These are phyloP conservation scores for Patella caerulea DNA, from an alignment of 2,888 invertebrate genomes.

Conservation along the genomic window DNA sequence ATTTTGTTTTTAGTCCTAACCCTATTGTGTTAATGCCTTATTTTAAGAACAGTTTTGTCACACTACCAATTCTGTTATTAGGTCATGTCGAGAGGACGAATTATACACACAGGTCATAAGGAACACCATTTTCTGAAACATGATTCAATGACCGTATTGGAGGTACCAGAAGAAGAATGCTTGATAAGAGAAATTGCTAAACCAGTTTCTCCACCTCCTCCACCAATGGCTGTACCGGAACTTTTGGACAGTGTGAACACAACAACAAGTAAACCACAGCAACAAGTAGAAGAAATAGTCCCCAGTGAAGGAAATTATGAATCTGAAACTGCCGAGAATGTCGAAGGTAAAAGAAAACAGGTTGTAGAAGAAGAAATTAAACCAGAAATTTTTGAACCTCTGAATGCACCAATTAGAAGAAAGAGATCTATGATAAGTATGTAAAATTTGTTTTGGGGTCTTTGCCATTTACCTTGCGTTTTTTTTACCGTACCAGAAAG, in stretches of 20 bases:
- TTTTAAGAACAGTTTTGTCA: neutral
- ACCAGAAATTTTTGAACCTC: constrained; percentile 24
- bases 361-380: constrained; percentile 34
- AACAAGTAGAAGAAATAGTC: neutral
- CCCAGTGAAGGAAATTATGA: neutral
- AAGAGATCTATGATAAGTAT: neutral
- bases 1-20: no score
- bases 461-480: no score
- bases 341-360: constrained; percentile 13
- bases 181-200: constrained; percentile 16
- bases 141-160: constrained; percentile 18
- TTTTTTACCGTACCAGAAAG: no score
- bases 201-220: neutral
- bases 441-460: neutral
- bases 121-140: constrained; percentile 27
- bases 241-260: neutral
- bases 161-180: constrained; percentile 20
- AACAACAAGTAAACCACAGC: neutral
- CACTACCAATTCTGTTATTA: constrained; percentile 13
- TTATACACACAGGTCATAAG: constrained; percentile 37
- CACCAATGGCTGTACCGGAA: neutral
- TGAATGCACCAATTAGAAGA: constrained; percentile 1
- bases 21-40: neutral
- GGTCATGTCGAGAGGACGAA: constrained; percentile 46
- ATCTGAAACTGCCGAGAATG: neutral